Evolutionary conservation across 2,888 invertebrate genomes (phyloP).

Genomic region (Phania funesta): DNA sequence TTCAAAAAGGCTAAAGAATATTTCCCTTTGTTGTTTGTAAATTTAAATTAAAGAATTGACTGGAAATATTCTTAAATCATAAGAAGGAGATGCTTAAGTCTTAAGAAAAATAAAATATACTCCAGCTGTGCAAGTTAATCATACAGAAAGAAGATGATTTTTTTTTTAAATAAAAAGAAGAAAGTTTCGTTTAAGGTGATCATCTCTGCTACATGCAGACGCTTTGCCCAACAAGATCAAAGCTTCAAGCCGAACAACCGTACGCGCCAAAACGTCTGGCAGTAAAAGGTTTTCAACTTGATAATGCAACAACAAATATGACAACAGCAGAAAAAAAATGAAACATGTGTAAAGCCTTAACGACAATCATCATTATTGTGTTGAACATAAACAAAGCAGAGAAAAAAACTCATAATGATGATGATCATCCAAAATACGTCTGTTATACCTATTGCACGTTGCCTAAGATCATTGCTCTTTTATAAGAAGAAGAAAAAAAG

Average conservation of each 20-base stretch:
- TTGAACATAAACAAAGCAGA: slow-evolving; percentile 32
- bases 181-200: slow-evolving; percentile 54
- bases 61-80: slow-evolving; percentile 34
- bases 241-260: slow-evolving; percentile 75
- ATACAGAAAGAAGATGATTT: slow-evolving; percentile 42
- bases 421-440: slow-evolving; percentile 17
- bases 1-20: slow-evolving; percentile 26
- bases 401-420: slow-evolving; percentile 16
- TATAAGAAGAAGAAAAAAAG: neutral
- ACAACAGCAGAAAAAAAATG: neutral
- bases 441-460: slow-evolving; percentile 3
- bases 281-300: slow-evolving; percentile 41
- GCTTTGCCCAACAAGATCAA: slow-evolving; percentile 73
- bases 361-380: slow-evolving; percentile 24
- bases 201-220: slow-evolving; percentile 21
- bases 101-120: slow-evolving; percentile 53
- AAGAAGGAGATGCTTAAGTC: slow-evolving; percentile 38
- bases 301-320: slow-evolving; percentile 1
- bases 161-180: slow-evolving; percentile 29
- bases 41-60: slow-evolving; percentile 63
- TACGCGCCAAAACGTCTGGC: slow-evolving; percentile 78
- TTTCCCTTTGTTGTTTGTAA: slow-evolving; percentile 39
- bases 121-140: slow-evolving; percentile 78
- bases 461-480: slow-evolving; percentile 47
- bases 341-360: slow-evolving; percentile 51